Evolutionary conservation across 2,888 invertebrate genomes (phyloP), one percentile per base, ranked within the genome.

Genomic region (Microctonus hyperodae): DNA sequence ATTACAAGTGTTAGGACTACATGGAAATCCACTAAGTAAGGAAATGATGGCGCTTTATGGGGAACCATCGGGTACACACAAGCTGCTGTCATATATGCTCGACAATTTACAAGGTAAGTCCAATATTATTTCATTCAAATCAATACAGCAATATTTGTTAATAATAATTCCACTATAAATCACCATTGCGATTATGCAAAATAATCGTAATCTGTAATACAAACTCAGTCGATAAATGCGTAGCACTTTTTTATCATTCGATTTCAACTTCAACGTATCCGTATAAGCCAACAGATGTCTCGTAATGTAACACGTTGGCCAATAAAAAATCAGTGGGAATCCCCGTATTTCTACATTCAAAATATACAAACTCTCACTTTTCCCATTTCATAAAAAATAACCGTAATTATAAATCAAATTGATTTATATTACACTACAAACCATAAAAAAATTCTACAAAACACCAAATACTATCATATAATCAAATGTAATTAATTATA

Each of bases 11-110:
- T 88, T 99, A 75, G 96, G 97, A 81, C 88, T 95, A 76, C 92
- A 94, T 81, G 97, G 97, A 25, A 98, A 98, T 88, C 98, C 97
- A 48, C 88, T 98, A 72, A 92, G 92, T 81, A 95, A 95, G 85
- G 97, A 98, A 83, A 92, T 97, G 85, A 88, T 95, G 85, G 90
- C 92, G 72, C 89, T 97, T 74, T 97, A 96, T 86, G 93, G 92
- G 83, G 97, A 97, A 86, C 91, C 91, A 78, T 96, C 96, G 84
- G 98, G 98, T 63, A 96, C 96, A 55, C 91, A 93, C 80, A 97
- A 97, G 88, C 91, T 98, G 85, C 88, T 98, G 68, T 92, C 95
- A 61, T 96, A 92, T 85, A 93, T 98, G 89, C 89, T 98, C 85
- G 97, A 98, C 87, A 96, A 96, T 87, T 90, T 97, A 85, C 92